Percentiles rank a stretch among this genome's conserved stretches.
These are phyloP conservation scores for Cotesia typhae DNA, from an alignment of 1,140 invertebrate genomes.

Conservation along the genomic window DNA sequence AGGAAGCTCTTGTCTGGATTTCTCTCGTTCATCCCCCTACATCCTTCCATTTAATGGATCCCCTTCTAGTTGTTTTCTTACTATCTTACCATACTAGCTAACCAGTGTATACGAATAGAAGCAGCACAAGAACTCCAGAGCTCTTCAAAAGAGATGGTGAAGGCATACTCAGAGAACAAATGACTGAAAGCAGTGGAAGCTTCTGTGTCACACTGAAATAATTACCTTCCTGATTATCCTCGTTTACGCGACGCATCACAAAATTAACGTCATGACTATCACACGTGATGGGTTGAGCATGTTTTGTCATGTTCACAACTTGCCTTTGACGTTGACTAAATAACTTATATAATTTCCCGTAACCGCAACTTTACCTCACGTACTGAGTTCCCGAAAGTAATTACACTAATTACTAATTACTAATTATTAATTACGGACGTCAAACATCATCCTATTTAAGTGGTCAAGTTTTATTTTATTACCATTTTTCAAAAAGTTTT, in stretches of 20 bases:
- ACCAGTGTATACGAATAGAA: neutral
- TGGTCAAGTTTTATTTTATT: too few relatives aligned
- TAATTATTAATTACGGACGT: too few relatives aligned
- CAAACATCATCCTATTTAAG: too few relatives aligned
- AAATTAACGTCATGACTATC: slow-evolving; percentile 29
- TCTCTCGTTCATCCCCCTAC: slow-evolving; percentile 2
- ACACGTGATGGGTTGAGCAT: neutral
- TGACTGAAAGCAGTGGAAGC: slow-evolving; percentile 24
- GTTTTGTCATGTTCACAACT: slow-evolving; percentile 32
- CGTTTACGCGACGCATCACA: slow-evolving; percentile 32
- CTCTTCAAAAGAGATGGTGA: slow-evolving; percentile 24
- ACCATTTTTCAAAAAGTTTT: too few relatives aligned
- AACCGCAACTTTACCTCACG: neutral
- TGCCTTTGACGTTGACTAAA: slow-evolving; percentile 28
- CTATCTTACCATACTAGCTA: neutral
- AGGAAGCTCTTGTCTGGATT: slow-evolving; percentile 11
- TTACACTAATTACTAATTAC: too few relatives aligned
- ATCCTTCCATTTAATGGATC: neutral
- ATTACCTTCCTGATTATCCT: slow-evolving; percentile 40
- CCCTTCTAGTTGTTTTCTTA: neutral
- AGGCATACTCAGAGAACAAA: neutral
- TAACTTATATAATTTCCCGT: slow-evolving; percentile 10
- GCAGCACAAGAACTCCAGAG: slow-evolving; percentile 22
- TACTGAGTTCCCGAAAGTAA: too few relatives aligned
- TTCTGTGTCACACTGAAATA: slow-evolving; percentile 36